Evolutionary conservation across 2,113 vertebrate genomes (phyloP).

Genomic region (Girardinichthys multiradiatus): DNA sequence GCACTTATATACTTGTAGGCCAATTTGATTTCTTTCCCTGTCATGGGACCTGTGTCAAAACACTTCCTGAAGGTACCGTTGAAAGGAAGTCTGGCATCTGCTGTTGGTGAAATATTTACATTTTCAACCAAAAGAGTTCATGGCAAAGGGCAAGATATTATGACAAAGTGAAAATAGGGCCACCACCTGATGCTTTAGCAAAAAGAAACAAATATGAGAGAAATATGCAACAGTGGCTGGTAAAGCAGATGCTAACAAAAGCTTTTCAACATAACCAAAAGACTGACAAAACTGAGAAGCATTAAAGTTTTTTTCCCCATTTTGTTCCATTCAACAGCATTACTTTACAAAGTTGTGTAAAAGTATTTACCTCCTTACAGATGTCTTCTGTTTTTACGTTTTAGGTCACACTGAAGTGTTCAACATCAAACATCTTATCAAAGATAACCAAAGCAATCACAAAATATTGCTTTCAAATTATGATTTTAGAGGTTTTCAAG

Average conservation of each 20-base stretch:
- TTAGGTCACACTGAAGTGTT: no score
- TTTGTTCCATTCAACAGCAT: no score
- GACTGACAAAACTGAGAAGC: no score
- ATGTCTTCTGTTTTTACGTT: no score
- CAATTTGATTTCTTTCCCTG: constrained; percentile 53
- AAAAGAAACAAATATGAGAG: not conserved
- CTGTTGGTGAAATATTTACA: constrained; percentile 69
- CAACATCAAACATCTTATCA: no score
- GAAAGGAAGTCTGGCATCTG: constrained; percentile 77
- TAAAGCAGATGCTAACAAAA: not conserved
- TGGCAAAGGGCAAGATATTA: constrained; percentile 66
- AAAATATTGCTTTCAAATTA: no score
- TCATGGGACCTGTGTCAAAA: constrained; percentile 59
- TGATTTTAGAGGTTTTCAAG: no score
- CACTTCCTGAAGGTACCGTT: constrained; percentile 77
- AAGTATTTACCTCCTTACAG: no score
- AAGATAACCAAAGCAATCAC: no score
- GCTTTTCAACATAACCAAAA: not conserved
- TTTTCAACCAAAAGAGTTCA: constrained; percentile 63
- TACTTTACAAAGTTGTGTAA: no score
- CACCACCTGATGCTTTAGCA: constrained; percentile 23
- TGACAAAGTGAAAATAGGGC: constrained; percentile 46
- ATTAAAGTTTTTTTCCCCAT: no score
- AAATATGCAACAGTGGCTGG: not conserved
- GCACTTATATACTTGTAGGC: constrained; percentile 50